A percentile compares a stretch with the other conserved stretches of the same genome.
Evolutionary conservation across 2,888 invertebrate genomes (phyloP).

Genomic region (Siphonodentalium dalli): DNA sequence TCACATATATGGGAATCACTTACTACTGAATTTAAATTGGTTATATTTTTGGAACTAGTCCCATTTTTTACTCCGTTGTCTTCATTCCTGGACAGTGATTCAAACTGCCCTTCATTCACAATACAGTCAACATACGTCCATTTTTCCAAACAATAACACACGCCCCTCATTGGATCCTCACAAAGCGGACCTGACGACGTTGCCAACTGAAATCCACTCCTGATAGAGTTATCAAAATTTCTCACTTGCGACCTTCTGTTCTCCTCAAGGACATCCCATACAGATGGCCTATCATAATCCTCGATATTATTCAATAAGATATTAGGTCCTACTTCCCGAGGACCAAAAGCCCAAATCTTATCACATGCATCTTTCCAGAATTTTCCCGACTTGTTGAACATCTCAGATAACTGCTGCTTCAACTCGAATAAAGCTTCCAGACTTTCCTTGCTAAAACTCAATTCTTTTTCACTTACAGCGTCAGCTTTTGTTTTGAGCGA

Average conservation of each 20-base stretch:
- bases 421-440: slow-evolving; percentile 56
- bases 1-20: not conserved
- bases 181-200: slow-evolving; percentile 91
- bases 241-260: slow-evolving; percentile 24
- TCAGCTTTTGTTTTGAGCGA: slow-evolving; percentile 21
- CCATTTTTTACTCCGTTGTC: not conserved
- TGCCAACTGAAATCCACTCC: slow-evolving; percentile 71
- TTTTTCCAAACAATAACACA: slow-evolving; percentile 83
- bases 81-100: not conserved
- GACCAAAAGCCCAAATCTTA: slow-evolving; percentile 89
- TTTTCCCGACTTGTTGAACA: slow-evolving; percentile 71
- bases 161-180: slow-evolving; percentile 96
- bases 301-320: slow-evolving; percentile 82
- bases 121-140: too few species aligned
- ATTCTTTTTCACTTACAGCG: slow-evolving; percentile 2
- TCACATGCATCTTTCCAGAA: slow-evolving; percentile 65
- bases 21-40: not conserved
- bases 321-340: slow-evolving; percentile 87
- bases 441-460: slow-evolving; percentile 37
- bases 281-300: slow-evolving; percentile 72
- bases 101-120: too few species aligned
- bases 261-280: slow-evolving; percentile 50
- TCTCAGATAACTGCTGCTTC: slow-evolving; percentile 71
- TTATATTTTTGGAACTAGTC: not conserved
- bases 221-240: slow-evolving; percentile 70